Base-by-base conservation (phyloP, 2,888 invertebrate species). In the Melinaea marsaeus region DNA sequence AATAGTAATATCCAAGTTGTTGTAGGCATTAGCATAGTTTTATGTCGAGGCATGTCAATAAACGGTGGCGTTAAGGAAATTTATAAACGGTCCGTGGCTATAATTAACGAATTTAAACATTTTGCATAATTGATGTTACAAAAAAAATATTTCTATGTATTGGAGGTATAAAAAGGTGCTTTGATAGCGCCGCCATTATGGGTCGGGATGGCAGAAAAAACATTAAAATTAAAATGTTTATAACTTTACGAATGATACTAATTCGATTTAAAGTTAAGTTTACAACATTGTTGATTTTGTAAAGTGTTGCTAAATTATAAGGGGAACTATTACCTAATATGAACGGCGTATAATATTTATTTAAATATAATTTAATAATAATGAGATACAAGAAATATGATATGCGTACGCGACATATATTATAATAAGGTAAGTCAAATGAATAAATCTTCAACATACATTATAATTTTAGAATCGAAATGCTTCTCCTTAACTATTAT, bases 51-150 rank as follows among this genome's bases (percentile, higher is more conserved):
- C 42, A 42, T 42, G 42, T 5, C 32, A 75, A 77, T 74, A 73
- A 73, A 69, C 72, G 70, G 76, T 73, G 79, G 76, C 77, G 78
- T 82, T 57, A 55, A 72, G 73, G 71, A 75, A 22, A 74, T 72
- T 66, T 68, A 72, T 73, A 70, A 63, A 65, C 63, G 70, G 66
- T 73, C 74, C 75, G 75, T 72, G 70, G 71, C 66, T 66, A 69
- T 78, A 78, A 79, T 75, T 74, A 76, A 71, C 68, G 72, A 75
- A 75, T 75, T 69, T 69, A 66, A 75, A 69, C 72, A 72, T 78
- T 84, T 81, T 76, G 79, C 80, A 78, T 80, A 81, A 80, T 75
- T 68, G 71, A 74, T 77, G 69, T 73, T 68, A 74, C 69, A 80
- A 79, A 81, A 79, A 81, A 77, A 72, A 61, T 61, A 63, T 11